phyloP scores from a whole-genome alignment of 2,113 vertebrate species.

The Baryphthengus martii region DNA sequence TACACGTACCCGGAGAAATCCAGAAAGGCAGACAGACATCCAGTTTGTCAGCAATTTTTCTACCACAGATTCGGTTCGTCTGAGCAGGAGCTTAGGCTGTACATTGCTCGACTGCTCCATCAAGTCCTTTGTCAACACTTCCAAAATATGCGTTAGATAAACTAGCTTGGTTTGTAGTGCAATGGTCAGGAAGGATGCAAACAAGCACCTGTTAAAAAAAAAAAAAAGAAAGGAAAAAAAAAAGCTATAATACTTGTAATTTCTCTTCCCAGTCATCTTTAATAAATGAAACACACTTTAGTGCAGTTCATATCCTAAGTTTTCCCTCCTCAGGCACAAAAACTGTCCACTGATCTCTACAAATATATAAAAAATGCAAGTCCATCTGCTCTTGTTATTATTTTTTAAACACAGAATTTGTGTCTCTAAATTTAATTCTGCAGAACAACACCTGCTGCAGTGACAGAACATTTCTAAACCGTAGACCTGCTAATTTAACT shows the following conservation, averaged over 20 bases:
- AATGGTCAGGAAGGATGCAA: slow-evolving; percentile 91
- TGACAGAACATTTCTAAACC: slow-evolving; percentile 19
- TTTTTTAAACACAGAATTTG: neutral
- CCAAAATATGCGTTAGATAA: slow-evolving; percentile 90
- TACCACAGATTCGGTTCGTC: slow-evolving; percentile 90
- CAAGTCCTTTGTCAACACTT: slow-evolving; percentile 83
- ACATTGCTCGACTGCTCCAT: slow-evolving; percentile 86
- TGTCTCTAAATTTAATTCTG: slow-evolving; percentile 13
- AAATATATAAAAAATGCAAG: slow-evolving; percentile 1
- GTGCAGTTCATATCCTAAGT: neutral
- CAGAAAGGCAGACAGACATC: slow-evolving; percentile 97
- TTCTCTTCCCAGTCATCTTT: neutral
- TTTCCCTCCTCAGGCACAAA: neutral
- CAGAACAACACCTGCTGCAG: slow-evolving; percentile 34
- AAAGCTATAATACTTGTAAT: neutral
- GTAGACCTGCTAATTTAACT: slow-evolving; percentile 4
- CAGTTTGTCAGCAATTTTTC: slow-evolving; percentile 97
- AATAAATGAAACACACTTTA: neutral
- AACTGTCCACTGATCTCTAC: neutral
- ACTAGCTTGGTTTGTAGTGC: slow-evolving; percentile 87
- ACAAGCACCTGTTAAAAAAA: slow-evolving; percentile 77
- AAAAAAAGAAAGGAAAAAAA: neutral
- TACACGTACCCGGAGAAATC: slow-evolving; percentile 86
- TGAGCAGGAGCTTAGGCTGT: slow-evolving; percentile 90
- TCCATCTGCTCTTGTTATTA: slow-evolving; percentile 41